A percentile compares a stretch with the other conserved stretches of the same genome.
Conservation (phyloP, 2,113 vertebrate genomes). For the Vombatus ursinus region DNA sequence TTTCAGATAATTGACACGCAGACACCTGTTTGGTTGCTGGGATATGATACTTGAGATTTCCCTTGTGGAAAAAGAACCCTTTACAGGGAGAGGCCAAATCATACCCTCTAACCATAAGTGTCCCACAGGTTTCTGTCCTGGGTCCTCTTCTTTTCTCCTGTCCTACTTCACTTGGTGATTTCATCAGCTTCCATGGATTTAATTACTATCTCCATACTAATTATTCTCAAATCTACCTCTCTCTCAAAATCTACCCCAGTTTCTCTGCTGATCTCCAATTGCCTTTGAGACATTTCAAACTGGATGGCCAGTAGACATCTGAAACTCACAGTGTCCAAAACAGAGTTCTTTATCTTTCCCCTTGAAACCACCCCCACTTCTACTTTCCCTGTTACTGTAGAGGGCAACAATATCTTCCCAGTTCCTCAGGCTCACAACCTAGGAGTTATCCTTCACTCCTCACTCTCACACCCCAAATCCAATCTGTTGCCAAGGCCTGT, state of each 20-base stretch:
- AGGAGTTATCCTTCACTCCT: too few relatives aligned
- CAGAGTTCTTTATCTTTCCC: too few relatives aligned
- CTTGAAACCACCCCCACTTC: not conserved
- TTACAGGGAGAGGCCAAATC: not conserved
- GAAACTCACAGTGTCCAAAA: too few relatives aligned
- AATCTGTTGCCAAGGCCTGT: too few relatives aligned
- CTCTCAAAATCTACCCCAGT: too few relatives aligned
- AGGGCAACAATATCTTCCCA: too few relatives aligned
- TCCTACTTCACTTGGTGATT: not conserved
- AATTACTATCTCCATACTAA: not conserved
- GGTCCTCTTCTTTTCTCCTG: not conserved
- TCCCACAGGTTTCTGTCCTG: not conserved
- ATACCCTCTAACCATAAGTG: not conserved
- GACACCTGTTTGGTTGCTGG: not conserved
- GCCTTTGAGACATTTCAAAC: not conserved
- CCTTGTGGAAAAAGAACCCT: not conserved
- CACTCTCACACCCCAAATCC: too few relatives aligned
- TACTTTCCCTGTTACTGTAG: not conserved
- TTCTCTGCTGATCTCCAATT: not conserved
- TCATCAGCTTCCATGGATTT: not conserved
- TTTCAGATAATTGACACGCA: not conserved
- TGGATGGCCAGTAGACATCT: not conserved
- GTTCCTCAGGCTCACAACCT: too few relatives aligned
- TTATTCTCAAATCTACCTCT: not conserved
- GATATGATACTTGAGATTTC: not conserved